Evolutionary conservation across 1,140 invertebrate species (phyloP), one percentile per base, ranked within the genome.

Genomic region (Anthonomus grandis): DNA sequence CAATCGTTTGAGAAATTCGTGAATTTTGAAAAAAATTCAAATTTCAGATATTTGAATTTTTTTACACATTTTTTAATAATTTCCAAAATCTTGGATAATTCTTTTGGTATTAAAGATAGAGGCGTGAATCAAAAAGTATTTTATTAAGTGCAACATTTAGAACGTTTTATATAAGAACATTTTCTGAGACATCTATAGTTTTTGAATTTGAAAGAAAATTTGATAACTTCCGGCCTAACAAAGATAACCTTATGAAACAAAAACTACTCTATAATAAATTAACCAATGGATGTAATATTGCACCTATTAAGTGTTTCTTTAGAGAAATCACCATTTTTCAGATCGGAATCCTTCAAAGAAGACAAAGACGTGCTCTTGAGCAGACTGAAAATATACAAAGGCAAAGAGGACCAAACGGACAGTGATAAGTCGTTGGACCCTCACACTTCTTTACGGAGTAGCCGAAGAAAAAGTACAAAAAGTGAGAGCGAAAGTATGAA

Each of bases 291-390:
- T n/a, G n/a, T n/a, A n/a, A n/a, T n/a, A n/a, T n/a, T n/a, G n/a
- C n/a, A 6, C 27, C 6, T 31, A 31, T 8, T 8, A 6, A n/a
- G 27, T n/a, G n/a, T n/a, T n/a, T 9, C 37, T 15, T 18, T 42
- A 18, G 23, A 25, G n/a, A n/a, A n/a, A n/a, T n/a, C n/a, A n/a
- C n/a, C n/a, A 22, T 23, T 57, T 49, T 15, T 10, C 66, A 85
- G 87, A 50, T 87, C 87, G 0, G 90, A 94, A 65, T 88, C 87
- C 17, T 89, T 93, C 55, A 81, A 86, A 34, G 79, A 81, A 55
- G 74, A 79, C 41, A 81, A 81, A 63, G 78, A 79, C 53, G 68
- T 70, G 9, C 44, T 73, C 2, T 36, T 73, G 19, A 67, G 64
- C 3, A 38, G 67, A 31, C 55, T 74, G 25, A 71, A 71, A 53